Evolutionary conservation across 2,888 invertebrate species (phyloP).

Genomic region (Stenotaenia linearis): DNA sequence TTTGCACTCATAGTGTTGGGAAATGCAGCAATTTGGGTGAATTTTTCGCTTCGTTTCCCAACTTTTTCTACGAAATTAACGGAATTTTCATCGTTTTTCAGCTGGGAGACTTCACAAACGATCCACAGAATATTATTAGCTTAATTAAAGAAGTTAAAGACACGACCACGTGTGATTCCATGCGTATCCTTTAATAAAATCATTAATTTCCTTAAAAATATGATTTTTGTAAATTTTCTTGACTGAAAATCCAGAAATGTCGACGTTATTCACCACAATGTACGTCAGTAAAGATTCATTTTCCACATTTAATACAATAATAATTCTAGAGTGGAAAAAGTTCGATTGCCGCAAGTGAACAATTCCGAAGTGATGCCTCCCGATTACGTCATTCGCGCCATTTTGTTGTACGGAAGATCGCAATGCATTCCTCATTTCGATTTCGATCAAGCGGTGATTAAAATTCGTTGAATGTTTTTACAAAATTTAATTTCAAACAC

Average conservation of each 20-base stretch:
- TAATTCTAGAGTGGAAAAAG: constrained; percentile 40
- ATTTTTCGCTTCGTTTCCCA: constrained; percentile 24
- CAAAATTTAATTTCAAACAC: too few species aligned
- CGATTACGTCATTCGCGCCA: constrained; percentile 55
- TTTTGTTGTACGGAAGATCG: constrained; percentile 64
- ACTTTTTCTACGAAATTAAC: neutral
- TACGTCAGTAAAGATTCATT: neutral
- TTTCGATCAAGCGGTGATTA: constrained; percentile 46
- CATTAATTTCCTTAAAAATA: constrained; percentile 52
- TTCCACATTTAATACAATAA: neutral
- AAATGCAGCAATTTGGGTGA: constrained; percentile 49
- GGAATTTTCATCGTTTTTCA: too few species aligned
- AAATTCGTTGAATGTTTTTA: neutral
- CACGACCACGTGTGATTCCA: constrained; percentile 36
- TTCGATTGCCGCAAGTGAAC: constrained; percentile 52
- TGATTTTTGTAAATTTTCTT: constrained; percentile 48
- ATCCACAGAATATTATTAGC: constrained; percentile 55
- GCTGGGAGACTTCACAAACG: constrained; percentile 60
- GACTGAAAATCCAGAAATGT: constrained; percentile 47
- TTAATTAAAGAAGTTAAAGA: constrained; percentile 54
- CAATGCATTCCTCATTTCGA: constrained; percentile 58
- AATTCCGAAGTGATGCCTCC: constrained; percentile 50
- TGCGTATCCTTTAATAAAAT: constrained; percentile 44
- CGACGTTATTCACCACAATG: neutral
- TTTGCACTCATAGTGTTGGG: constrained; percentile 59